These are phyloP conservation scores for Fregetta grallaria DNA, from an alignment of 2,113 vertebrate genomes.

Conservation along the genomic window DNA sequence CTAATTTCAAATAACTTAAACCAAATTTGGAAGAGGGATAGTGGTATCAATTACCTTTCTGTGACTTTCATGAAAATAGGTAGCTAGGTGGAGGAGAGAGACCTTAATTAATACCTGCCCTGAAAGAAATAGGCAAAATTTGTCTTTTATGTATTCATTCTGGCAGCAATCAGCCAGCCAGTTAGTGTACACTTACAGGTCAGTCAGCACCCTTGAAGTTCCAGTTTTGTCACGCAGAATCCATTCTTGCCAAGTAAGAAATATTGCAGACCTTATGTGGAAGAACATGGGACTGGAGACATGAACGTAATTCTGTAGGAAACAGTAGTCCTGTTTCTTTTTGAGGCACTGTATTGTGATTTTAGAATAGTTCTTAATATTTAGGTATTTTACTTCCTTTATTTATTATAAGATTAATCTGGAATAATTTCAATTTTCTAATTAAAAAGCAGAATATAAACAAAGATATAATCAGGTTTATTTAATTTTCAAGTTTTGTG, in stretches of 20 bases:
- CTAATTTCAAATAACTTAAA: constrained; percentile 11
- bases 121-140: not conserved
- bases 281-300: not conserved
- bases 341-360: not conserved
- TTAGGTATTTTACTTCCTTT: not conserved
- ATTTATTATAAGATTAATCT: not conserved
- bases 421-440: not conserved
- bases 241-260: not conserved
- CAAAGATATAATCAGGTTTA: too few relatives aligned
- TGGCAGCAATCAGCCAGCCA: not conserved
- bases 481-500: too few relatives aligned
- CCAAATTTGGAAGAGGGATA: not conserved
- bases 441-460: not conserved
- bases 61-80: not conserved
- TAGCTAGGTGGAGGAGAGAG: not conserved
- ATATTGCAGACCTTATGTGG: not conserved
- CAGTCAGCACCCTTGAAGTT: not conserved
- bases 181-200: not conserved
- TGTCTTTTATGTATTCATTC: not conserved
- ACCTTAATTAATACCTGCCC: not conserved
- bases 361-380: not conserved
- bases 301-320: not conserved
- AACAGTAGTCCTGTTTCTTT: not conserved
- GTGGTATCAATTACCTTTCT: not conserved
- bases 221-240: not conserved